Base-by-base conservation (phyloP, 1,140 invertebrate species). In the Euura saliciscinereae region DNA sequence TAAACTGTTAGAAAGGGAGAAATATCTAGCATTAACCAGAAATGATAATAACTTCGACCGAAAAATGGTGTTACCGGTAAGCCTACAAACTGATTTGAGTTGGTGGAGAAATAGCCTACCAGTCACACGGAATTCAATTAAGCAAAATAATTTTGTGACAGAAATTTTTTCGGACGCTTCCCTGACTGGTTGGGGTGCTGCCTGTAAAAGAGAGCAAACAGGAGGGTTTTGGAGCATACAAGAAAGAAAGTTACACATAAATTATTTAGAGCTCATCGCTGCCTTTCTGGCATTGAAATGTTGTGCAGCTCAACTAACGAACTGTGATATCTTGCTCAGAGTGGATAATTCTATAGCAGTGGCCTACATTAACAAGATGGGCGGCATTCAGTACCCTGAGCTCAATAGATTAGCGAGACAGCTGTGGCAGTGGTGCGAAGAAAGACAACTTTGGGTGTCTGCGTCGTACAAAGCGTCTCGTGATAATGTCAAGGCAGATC, bases 51-150 rank as follows among this genome's bases (percentile, higher is more conserved):
- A 65, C 64, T 71, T 44, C 43, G 44, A 71, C 65, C 13, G 11
- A 44, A 51, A 2, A n/a, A 6, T n/a, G 3, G 51, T 11, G 13
- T 59, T 59, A 59, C 13, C 51, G 2, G 51, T 8, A 69, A 28
- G 43, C 8, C 51, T 0, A 59, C 45, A 51, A 44, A 64, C 45
- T 68, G 76, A 77, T 67, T 76, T 83, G n/a, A 5, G 68, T 7
- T 84, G 82, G 81, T 83, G 80, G 80, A 65, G 11, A 75, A 4
- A 64, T 43, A 73, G 79, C 68, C 76, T 81, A 46, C 42, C 45
- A 68, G 68, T 71, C 13, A 66, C 70, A n/a, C 51, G 28, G 5
- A 73, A 71, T 28, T 68, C 70, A 44, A 76, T 77, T 45, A 66
- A 66, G 44, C 3, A 28, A 44, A 42, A 13, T n/a, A 42, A 69